phyloP scores from a whole-genome alignment of 2,797 vertebrate species.

The Cryptoblepharus egeriae region DNA sequence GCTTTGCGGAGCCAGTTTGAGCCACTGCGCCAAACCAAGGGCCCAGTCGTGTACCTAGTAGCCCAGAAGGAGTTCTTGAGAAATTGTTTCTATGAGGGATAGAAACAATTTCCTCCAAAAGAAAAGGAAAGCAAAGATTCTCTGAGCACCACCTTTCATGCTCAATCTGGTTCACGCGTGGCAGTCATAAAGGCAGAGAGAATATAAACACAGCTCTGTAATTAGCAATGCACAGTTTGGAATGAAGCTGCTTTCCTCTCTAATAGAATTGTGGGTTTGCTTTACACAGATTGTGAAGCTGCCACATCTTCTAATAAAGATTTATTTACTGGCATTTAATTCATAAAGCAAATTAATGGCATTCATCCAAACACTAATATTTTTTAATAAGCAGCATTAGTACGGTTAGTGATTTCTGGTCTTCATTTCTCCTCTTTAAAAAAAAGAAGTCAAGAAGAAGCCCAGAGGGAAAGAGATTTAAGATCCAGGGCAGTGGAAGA shows the following conservation, averaged over 20 bases:
- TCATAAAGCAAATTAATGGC: slow-evolving; percentile 61
- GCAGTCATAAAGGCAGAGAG: background rate
- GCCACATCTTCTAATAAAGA: slow-evolving; percentile 52
- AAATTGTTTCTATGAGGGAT: too few relatives aligned
- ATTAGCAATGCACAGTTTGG: background rate
- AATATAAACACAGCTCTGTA: background rate
- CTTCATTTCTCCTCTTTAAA: slow-evolving; percentile 50
- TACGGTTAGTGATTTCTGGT: slow-evolving; percentile 19
- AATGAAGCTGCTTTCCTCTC: background rate
- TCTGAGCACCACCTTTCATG: background rate
- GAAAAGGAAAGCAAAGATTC: background rate
- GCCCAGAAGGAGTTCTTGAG: too few relatives aligned
- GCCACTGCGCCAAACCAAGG: too few relatives aligned
- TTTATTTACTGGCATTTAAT: slow-evolving; percentile 64
- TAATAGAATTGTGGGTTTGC: slow-evolving; percentile 1
- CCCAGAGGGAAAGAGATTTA: slow-evolving; percentile 50
- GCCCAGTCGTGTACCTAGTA: too few relatives aligned
- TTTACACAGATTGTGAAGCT: slow-evolving; percentile 45
- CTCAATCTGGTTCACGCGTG: background rate
- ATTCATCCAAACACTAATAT: slow-evolving; percentile 64
- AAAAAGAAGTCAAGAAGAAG: slow-evolving; percentile 31
- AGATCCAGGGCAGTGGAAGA: slow-evolving; percentile 7
- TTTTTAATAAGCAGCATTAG: slow-evolving; percentile 60
- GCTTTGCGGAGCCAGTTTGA: too few relatives aligned
- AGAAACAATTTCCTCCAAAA: too few relatives aligned